These are phyloP conservation scores for Solenopsis invicta DNA, from an alignment of 1,140 invertebrate species.

Conservation along the genomic window DNA sequence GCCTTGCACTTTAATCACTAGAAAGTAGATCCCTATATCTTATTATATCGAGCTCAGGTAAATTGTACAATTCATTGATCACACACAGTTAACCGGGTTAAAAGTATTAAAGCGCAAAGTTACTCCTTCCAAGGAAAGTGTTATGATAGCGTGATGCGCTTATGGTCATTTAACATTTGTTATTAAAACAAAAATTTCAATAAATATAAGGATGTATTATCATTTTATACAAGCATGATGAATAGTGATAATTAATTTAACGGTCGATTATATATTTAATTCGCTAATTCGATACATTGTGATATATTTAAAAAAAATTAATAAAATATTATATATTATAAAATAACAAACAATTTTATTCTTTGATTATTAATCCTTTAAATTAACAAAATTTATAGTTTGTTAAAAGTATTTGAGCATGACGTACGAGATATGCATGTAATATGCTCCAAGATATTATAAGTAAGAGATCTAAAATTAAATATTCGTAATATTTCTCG, in stretches of 20 bases:
- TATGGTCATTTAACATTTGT: conserved; percentile 22
- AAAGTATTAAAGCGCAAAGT: conserved; percentile 38
- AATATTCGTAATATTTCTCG: neutral
- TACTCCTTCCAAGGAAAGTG: conserved; percentile 6
- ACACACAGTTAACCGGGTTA: conserved; percentile 37
- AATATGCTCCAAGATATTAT: neutral
- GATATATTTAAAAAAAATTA: neutral
- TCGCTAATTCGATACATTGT: neutral
- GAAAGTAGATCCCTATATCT: conserved; percentile 22
- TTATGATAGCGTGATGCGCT: neutral
- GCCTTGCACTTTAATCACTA: conserved; percentile 37
- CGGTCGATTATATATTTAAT: neutral
- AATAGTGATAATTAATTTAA: conserved; percentile 12
- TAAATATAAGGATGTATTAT: neutral
- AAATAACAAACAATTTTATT: neutral
- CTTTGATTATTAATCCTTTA: neutral
- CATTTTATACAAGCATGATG: neutral
- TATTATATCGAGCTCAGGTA: neutral
- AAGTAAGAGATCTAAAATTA: conserved; percentile 20
- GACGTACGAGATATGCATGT: neutral
- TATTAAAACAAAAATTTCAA: neutral
- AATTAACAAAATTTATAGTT: neutral
- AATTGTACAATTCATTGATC: conserved; percentile 58
- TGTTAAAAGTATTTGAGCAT: neutral
- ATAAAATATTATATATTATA: neutral